Percentiles rank a stretch among this genome's conserved stretches.
Conservation (phyloP, 2,888 invertebrate species). For the Crocallis elinguaria region DNA sequence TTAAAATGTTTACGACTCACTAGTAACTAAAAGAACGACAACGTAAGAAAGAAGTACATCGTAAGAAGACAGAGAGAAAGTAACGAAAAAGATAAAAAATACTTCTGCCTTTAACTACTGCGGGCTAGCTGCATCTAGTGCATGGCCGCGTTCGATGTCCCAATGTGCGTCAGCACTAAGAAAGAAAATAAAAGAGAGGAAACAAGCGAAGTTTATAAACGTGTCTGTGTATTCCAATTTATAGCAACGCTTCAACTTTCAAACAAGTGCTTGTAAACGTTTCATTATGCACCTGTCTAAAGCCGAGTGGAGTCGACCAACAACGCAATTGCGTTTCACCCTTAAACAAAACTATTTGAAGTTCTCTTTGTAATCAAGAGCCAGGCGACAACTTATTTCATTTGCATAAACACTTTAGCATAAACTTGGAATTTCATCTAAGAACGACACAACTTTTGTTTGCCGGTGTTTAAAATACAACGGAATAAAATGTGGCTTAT, state of each 20-base stretch:
- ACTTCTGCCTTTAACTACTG: too few species aligned
- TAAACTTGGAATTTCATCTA: slow-evolving; percentile 62
- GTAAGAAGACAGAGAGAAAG: too few species aligned
- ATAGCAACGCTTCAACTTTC: slow-evolving; percentile 3
- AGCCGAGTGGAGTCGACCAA: slow-evolving; percentile 56
- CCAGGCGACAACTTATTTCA: slow-evolving; percentile 74
- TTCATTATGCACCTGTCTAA: slow-evolving; percentile 54
- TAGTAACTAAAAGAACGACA: too few species aligned
- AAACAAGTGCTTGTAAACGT: slow-evolving; percentile 42
- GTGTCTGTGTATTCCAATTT: background rate
- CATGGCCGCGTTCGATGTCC: too few species aligned
- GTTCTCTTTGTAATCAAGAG: slow-evolving; percentile 76
- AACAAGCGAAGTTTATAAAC: background rate
- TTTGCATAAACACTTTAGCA: slow-evolving; percentile 74
- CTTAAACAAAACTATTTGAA: slow-evolving; percentile 71
- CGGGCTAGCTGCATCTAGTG: too few species aligned
- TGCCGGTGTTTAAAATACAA: slow-evolving; percentile 41
- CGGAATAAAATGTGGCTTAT: slow-evolving; percentile 3
- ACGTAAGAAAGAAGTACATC: too few species aligned
- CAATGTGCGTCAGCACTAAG: too few species aligned
- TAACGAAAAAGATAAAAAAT: too few species aligned
- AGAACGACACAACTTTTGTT: slow-evolving; percentile 53
- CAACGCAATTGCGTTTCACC: slow-evolving; percentile 66
- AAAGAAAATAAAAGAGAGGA: background rate
- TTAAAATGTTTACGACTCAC: too few species aligned